Conservation (phyloP, 2,888 invertebrate species). For the Junonia oenone region DNA sequence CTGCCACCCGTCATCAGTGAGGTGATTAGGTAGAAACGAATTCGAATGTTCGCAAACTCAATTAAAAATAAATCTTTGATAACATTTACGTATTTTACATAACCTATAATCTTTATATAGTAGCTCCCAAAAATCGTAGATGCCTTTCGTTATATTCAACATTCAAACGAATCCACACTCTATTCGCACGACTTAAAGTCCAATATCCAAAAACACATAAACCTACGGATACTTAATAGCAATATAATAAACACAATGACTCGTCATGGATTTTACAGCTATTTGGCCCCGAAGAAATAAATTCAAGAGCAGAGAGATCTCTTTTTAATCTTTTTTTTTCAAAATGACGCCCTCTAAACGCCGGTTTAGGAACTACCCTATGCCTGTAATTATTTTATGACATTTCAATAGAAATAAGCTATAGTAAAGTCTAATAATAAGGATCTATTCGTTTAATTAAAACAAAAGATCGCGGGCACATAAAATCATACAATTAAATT, state of each 20-base stretch:
- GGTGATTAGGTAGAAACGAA: slow-evolving; percentile 13
- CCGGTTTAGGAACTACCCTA: slow-evolving; percentile 21
- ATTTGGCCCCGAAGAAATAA: slow-evolving; percentile 75
- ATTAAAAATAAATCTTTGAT: slow-evolving; percentile 1
- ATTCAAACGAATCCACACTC: slow-evolving; percentile 20
- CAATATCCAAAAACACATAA: slow-evolving; percentile 19
- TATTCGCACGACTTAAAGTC: slow-evolving; percentile 22
- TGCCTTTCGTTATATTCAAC: slow-evolving; percentile 12
- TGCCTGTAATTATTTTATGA: slow-evolving; percentile 9
- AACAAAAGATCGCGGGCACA: slow-evolving; percentile 2
- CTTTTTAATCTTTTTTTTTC: slow-evolving; percentile 32
- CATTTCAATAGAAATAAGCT: not conserved
- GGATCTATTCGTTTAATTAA: not conserved
- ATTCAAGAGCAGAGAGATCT: slow-evolving; percentile 59
- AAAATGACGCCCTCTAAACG: slow-evolving; percentile 14
- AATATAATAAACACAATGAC: slow-evolving; percentile 46
- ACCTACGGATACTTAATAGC: slow-evolving; percentile 28
- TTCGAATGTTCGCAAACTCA: not conserved
- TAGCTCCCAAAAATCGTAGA: slow-evolving; percentile 18
- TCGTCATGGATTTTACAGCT: slow-evolving; percentile 73
- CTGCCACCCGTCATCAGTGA: slow-evolving; percentile 4
- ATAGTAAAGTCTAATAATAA: not conserved
- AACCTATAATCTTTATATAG: slow-evolving; percentile 17
- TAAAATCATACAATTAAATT: slow-evolving; percentile 7
- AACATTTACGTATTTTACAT: slow-evolving; percentile 14